Evolutionary conservation across 2,113 vertebrate species (phyloP).

Genomic region (Nothocercus julius): DNA sequence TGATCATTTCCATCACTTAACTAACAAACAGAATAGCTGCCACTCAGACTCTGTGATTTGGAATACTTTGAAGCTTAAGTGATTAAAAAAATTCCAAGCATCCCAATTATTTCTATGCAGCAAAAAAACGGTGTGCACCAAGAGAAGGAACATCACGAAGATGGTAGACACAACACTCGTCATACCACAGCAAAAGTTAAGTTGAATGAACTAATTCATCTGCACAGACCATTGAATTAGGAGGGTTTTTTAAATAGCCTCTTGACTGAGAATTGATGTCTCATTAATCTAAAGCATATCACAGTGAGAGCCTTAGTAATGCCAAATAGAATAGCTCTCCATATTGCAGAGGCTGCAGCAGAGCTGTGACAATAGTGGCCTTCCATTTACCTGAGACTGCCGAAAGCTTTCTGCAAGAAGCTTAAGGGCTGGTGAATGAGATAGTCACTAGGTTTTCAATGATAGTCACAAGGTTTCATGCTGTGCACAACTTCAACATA

Average conservation of each 20-base stretch:
- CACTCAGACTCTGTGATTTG: neutral
- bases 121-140: neutral
- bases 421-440: conserved; percentile 26
- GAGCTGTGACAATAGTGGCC: neutral
- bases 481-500: neutral
- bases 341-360: neutral
- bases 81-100: neutral
- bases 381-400: neutral
- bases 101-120: neutral
- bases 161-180: neutral
- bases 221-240: conserved; percentile 1
- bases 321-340: conserved; percentile 1
- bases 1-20: neutral
- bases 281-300: conserved; percentile 55
- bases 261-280: conserved; percentile 44
- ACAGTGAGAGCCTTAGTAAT: conserved; percentile 6
- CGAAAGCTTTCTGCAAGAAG: neutral
- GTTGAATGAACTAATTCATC: conserved; percentile 31
- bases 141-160: neutral
- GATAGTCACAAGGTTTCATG: neutral
- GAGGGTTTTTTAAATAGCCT: conserved; percentile 49
- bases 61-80: neutral
- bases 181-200: neutral
- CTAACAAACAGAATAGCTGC: neutral
- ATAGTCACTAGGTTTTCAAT: conserved; percentile 35